phyloP scores from a whole-genome alignment of 1,140 invertebrate genomes.

The Capitella teleta region DNA sequence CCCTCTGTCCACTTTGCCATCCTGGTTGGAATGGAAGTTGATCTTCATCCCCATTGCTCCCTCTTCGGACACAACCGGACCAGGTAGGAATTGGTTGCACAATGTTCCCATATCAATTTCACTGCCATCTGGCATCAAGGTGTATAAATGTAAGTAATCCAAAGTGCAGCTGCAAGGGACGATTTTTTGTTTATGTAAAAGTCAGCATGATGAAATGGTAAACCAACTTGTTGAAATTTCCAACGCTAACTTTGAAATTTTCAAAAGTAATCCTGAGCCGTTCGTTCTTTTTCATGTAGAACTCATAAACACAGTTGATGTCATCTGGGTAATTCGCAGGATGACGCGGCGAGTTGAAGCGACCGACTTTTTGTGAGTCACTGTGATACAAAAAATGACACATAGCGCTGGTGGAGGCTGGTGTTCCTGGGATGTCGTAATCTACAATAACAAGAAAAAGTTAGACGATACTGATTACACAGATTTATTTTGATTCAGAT shows the following conservation, averaged over 20 bases:
- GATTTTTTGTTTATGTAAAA: no score
- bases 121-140: no score
- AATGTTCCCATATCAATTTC: constrained; percentile 64
- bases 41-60: constrained; percentile 72
- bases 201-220: not conserved
- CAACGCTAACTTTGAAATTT: constrained; percentile 64
- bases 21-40: constrained; percentile 67
- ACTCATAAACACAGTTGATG: constrained; percentile 83
- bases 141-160: constrained; percentile 84
- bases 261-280: constrained; percentile 86
- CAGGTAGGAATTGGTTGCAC: constrained; percentile 70
- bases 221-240: not conserved
- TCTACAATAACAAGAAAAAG: constrained; percentile 16
- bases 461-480: not conserved
- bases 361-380: constrained; percentile 68
- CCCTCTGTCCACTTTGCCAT: constrained; percentile 64
- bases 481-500: not conserved
- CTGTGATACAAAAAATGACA: constrained; percentile 86
- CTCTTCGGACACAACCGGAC: constrained; percentile 76
- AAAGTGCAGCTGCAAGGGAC: constrained; percentile 66
- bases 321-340: constrained; percentile 88
- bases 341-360: constrained; percentile 90
- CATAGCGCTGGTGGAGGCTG: constrained; percentile 65
- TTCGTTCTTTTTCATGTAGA: constrained; percentile 49
- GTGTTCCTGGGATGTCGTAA: constrained; percentile 79